Conservation (phyloP, 2,797 vertebrate species). For the Discoglossus pictus region DNA sequence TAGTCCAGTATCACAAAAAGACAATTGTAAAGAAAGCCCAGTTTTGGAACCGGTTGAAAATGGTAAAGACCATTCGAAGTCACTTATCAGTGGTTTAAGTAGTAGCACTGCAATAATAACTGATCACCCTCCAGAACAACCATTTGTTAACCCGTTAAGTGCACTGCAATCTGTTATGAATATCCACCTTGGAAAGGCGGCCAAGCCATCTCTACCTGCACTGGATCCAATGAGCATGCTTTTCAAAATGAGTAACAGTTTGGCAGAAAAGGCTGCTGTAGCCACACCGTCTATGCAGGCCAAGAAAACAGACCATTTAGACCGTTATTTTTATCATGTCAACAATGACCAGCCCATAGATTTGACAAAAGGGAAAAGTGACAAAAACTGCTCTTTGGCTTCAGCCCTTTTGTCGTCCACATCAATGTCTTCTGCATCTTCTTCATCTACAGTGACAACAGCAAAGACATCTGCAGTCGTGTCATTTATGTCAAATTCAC, state of each 20-base stretch:
- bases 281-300: constrained; percentile 89
- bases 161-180: constrained; percentile 98
- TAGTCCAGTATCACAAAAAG: constrained; percentile 74
- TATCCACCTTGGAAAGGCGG: constrained; percentile 94
- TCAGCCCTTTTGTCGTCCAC: constrained; percentile 87
- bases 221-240: constrained; percentile 99
- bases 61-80: constrained; percentile 79
- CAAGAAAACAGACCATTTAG: constrained; percentile 92
- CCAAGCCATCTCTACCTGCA: constrained; percentile 91
- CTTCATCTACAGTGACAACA: constrained; percentile 86
- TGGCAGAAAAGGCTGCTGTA: constrained; percentile 95
- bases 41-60: constrained; percentile 82
- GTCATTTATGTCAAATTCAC: constrained; percentile 96
- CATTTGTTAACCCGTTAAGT: constrained; percentile 95
- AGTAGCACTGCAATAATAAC: constrained; percentile 96
- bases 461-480: constrained; percentile 94
- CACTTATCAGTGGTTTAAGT: constrained; percentile 74
- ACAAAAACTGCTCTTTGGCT: constrained; percentile 89
- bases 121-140: constrained; percentile 95
- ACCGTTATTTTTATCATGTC: constrained; percentile 95
- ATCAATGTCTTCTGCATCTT: constrained; percentile 87
- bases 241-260: constrained; percentile 99
- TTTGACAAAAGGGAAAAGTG: constrained; percentile 95
- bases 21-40: constrained; percentile 79
- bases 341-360: constrained; percentile 96